phyloP scores from a whole-genome alignment of 1,140 invertebrate genomes.

The Psix sp. region DNA sequence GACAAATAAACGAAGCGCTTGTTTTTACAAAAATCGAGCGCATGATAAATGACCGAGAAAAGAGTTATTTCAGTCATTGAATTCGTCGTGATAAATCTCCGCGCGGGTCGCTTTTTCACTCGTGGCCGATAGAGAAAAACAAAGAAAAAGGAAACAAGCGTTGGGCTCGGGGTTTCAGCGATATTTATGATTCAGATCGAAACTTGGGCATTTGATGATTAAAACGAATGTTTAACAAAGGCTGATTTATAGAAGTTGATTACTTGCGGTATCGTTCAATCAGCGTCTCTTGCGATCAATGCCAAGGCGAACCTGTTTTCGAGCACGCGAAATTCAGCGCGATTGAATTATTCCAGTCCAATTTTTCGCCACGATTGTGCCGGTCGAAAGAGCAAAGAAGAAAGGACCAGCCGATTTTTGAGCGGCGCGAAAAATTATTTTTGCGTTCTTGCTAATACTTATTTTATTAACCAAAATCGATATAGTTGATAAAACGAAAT shows the following conservation, averaged over 20 bases:
- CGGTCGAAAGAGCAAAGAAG: too few relatives aligned
- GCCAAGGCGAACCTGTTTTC: conserved; percentile 45
- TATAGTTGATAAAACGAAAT: too few relatives aligned
- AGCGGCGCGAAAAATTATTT: too few relatives aligned
- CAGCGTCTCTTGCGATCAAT: conserved; percentile 43
- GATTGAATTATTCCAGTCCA: too few relatives aligned
- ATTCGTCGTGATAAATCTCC: conserved; percentile 28
- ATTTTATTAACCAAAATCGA: too few relatives aligned
- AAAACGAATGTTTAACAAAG: conserved; percentile 37
- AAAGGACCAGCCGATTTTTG: too few relatives aligned
- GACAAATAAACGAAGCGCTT: too few relatives aligned
- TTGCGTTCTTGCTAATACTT: too few relatives aligned
- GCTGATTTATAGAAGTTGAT: conserved; percentile 41
- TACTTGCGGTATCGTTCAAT: conserved; percentile 29
- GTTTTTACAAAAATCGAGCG: conserved; percentile 18
- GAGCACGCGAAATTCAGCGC: conserved; percentile 18
- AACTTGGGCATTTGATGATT: conserved; percentile 42
- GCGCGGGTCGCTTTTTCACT: conserved; percentile 7
- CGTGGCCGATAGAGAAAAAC: neutral
- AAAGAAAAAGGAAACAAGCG: conserved; percentile 1
- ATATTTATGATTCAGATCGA: conserved; percentile 40
- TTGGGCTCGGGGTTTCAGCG: conserved; percentile 17
- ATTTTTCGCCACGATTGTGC: too few relatives aligned
- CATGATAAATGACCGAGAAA: conserved; percentile 26
- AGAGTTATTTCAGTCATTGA: conserved; percentile 41